Evolutionary conservation across 2,888 invertebrate species (phyloP).

Genomic region (Drosophila picticornis): DNA sequence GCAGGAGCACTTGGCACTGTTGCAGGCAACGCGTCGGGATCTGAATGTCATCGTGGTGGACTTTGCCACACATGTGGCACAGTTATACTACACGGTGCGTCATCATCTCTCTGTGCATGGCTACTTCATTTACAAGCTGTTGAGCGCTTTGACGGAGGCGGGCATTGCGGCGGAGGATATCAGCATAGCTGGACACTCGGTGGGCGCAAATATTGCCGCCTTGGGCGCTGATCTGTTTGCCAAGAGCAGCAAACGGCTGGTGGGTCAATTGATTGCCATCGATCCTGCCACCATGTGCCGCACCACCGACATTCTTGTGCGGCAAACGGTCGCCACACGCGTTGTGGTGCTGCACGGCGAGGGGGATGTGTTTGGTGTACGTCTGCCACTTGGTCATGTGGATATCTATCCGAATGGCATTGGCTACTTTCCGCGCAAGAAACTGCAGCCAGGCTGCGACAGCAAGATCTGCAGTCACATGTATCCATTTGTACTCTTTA

Average conservation of each 20-base stretch:
- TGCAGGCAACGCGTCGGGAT: conserved; percentile 75
- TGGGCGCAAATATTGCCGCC: conserved; percentile 83
- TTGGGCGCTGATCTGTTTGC: conserved; percentile 73
- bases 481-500: conserved; percentile 81
- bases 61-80: conserved; percentile 76
- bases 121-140: conserved; percentile 75
- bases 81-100: conserved; percentile 80
- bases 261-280: conserved; percentile 80
- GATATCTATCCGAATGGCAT: conserved; percentile 83
- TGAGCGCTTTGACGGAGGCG: conserved; percentile 60
- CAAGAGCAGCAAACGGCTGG: conserved; percentile 52
- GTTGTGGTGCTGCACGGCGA: conserved; percentile 83
- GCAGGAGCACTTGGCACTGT: conserved; percentile 72
- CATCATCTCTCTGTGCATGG: conserved; percentile 79
- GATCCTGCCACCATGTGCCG: conserved; percentile 82
- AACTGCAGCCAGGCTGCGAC: conserved; percentile 81
- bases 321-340: conserved; percentile 62
- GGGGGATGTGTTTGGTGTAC: conserved; percentile 79
- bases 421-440: conserved; percentile 76
- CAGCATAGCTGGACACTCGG: conserved; percentile 81
- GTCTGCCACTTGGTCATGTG: conserved; percentile 74
- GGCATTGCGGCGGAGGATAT: conserved; percentile 67
- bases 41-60: conserved; percentile 80
- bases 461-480: conserved; percentile 80
- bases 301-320: conserved; percentile 73